Evolutionary conservation across 92 coral and sea anemone species (phyloP), one percentile per base, ranked within the genome.

Genomic region (Phenganax stokvisi): DNA sequence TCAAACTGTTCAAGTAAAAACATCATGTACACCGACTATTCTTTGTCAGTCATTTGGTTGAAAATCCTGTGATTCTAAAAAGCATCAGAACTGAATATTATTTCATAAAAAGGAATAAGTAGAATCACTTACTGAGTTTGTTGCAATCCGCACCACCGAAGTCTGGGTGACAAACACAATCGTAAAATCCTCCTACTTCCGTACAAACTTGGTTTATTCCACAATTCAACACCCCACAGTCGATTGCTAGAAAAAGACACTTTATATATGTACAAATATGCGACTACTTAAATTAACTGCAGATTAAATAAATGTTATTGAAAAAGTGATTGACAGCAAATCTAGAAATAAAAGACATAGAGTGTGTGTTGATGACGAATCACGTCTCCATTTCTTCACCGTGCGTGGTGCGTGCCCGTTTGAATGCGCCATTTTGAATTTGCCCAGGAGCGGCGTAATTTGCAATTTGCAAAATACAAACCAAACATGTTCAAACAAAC

Each of bases 151-250:
- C 47, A 27, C 51, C 72, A 30, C 16, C 47, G 54, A 30, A 68
- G 47, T 68, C 73, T 44, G 73, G 54, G 47, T 28, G 37, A 44
- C 72, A 66, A 13, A 30, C 72, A 66, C 72, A 66, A 5, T 66
- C 11, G 51, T 27, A 66, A 51, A 66, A 7, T 1, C 15, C 72
- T 1, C 25, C 31, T 20, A 66, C 72, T 16, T 66, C 47, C 11
- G 6, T 13, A 66, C 72, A 66, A 0, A 9, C 10, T 66, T 25
- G 47, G 31, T 30, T 66, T 8, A 27, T 51, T 27, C 72, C 72
- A 66, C 72, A 66, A 12, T 9, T 7, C 8, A 76, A 53, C 6
- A 76, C 53, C n/a, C 80, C 57, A 37, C 80, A 76, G 68, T 76
- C 57, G 52, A 57, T 62, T 12, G 68, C 80, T 76, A 31, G 6